Conservation (phyloP, 2,888 invertebrate genomes). For the Nebria salina region DNA sequence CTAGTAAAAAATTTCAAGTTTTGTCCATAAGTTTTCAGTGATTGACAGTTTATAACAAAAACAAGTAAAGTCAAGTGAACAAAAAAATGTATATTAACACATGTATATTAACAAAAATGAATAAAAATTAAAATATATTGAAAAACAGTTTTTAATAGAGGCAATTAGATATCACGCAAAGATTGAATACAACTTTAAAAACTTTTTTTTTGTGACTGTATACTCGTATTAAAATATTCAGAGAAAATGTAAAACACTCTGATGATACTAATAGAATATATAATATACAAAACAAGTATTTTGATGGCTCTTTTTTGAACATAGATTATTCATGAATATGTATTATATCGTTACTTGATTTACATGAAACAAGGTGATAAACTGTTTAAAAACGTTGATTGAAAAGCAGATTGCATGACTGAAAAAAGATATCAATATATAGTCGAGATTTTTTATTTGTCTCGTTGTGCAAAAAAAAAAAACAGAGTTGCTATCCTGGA, state of each 20-base stretch:
- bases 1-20: too few species aligned
- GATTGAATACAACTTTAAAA: too few species aligned
- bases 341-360: neutral
- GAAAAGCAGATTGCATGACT: neutral
- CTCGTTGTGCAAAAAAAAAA: neutral
- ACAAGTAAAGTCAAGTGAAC: too few species aligned
- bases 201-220: neutral
- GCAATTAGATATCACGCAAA: too few species aligned
- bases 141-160: too few species aligned
- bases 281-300: neutral
- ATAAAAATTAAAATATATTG: too few species aligned
- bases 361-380: neutral
- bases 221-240: neutral
- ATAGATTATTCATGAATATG: neutral
- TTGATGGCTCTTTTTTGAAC: neutral
- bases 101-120: too few species aligned
- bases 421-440: neutral
- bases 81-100: too few species aligned
- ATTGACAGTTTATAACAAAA: too few species aligned
- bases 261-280: neutral
- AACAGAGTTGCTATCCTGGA: neutral
- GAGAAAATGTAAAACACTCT: neutral
- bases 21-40: too few species aligned
- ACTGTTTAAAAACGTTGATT: neutral
- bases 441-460: neutral